Conservation (phyloP, 2,888 invertebrate species). For the Pollenia angustigena region DNA sequence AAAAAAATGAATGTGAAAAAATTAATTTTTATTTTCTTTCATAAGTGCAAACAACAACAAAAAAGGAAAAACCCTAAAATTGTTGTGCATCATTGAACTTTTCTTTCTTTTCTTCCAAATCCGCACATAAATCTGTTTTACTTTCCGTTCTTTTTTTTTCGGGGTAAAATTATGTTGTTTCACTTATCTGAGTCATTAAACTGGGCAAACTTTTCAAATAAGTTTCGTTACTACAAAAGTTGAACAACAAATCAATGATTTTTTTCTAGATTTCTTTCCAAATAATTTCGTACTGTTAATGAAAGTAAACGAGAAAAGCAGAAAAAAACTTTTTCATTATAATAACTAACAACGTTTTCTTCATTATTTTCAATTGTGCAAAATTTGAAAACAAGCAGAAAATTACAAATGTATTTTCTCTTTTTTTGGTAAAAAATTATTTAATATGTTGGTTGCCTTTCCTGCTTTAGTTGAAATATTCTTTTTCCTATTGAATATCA, state of each 20-base stretch:
- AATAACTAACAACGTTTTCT: background rate
- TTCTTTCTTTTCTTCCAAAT: background rate
- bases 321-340: background rate
- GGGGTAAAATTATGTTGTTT: slow-evolving; percentile 13
- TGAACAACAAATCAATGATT: background rate
- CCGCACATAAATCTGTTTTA: background rate
- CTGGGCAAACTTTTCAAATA: slow-evolving; percentile 23
- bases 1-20: background rate
- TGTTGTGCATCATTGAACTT: slow-evolving; percentile 4
- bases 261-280: background rate
- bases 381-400: background rate
- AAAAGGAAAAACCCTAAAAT: background rate
- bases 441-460: background rate
- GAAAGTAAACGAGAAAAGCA: background rate
- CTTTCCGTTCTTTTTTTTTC: background rate
- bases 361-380: background rate
- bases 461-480: too few relatives aligned
- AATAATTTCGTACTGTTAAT: background rate
- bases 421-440: slow-evolving; percentile 4
- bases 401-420: background rate
- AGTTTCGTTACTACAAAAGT: background rate
- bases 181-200: slow-evolving; percentile 34
- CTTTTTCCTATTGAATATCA: too few relatives aligned
- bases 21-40: background rate
- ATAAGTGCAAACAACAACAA: background rate